Evolutionary conservation across 2,888 invertebrate genomes (phyloP), one percentile per base, ranked within the genome.

Genomic region (Stictocephala bisonia): DNA sequence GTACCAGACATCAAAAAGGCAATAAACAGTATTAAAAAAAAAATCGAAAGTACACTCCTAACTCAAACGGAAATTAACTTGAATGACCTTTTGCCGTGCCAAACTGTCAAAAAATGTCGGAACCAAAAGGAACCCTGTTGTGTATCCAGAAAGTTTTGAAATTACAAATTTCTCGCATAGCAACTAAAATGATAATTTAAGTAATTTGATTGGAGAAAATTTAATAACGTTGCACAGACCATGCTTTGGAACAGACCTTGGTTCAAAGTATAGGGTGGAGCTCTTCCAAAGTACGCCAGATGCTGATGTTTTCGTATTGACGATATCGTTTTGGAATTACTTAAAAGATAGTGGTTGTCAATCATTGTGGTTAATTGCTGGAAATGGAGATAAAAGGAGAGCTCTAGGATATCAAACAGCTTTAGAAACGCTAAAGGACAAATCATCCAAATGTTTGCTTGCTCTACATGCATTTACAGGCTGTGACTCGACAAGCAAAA

Each of bases 191-290:
- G 6, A 18, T 15, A 29, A 31, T 58, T 13, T 48, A 6, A 31
- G 31, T 29, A 18, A 35, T 58, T 31, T 58, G 22, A 15, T 58
- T 58, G 26, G 58, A 15, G 60, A 60, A 60, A 60, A 18, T 60
- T 60, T 15, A 51, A 51, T 27, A 51, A 51, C 15, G 51, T 51
- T 2, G 51, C 51, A 51, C 51, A 3, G 51, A 51, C 13, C 60
- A 60, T 13, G 60, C 60, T 31, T 29, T 60, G 9, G 60, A 60
- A 31, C 60, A 60, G 22, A 11, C 60, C 22, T n/a, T 60, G 15
- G n/a, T 35, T 31, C 29, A n/a, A n/a, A n/a, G n/a, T n/a, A n/a
- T n/a, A n/a, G n/a, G n/a, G n/a, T n/a, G n/a, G n/a, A n/a, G 35
- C 7, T 60, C 60, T 15, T 60, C 60, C 9, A 60, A 60, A 15